phyloP scores from a whole-genome alignment of 2,113 vertebrate genomes.

The Pampusana beccarii region DNA sequence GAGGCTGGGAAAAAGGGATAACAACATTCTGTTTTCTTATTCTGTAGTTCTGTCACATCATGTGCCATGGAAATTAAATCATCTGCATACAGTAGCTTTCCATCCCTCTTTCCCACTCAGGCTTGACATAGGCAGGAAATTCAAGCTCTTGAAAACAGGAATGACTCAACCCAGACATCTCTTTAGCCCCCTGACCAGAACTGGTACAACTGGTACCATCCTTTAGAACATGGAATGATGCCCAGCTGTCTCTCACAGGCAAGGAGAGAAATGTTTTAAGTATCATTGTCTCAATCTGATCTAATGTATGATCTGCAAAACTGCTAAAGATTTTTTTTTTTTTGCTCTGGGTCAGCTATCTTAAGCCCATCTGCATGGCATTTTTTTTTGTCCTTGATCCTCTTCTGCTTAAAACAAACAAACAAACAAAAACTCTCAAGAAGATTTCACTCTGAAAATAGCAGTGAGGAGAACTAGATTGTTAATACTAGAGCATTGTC shows the following conservation, averaged over 20 bases:
- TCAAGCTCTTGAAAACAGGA: not conserved
- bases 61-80: not conserved
- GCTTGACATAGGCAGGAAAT: not conserved
- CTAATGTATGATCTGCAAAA: not conserved
- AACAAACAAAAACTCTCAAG: no score
- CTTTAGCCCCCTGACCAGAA: not conserved
- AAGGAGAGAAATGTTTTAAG: not conserved
- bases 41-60: not conserved
- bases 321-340: not conserved
- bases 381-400: not conserved
- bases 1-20: not conserved
- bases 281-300: not conserved
- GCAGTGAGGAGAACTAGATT: not conserved
- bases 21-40: not conserved
- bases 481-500: not conserved
- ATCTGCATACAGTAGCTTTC: not conserved
- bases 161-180: accelerated
- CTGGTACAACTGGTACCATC: not conserved
- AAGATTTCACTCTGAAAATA: not conserved
- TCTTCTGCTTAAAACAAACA: not conserved
- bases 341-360: not conserved
- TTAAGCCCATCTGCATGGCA: not conserved
- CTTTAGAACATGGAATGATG: not conserved
- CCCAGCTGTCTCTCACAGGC: not conserved
- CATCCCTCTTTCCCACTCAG: not conserved